phyloP scores from a whole-genome alignment of 2,797 vertebrate genomes.

The Mus minutoides region DNA sequence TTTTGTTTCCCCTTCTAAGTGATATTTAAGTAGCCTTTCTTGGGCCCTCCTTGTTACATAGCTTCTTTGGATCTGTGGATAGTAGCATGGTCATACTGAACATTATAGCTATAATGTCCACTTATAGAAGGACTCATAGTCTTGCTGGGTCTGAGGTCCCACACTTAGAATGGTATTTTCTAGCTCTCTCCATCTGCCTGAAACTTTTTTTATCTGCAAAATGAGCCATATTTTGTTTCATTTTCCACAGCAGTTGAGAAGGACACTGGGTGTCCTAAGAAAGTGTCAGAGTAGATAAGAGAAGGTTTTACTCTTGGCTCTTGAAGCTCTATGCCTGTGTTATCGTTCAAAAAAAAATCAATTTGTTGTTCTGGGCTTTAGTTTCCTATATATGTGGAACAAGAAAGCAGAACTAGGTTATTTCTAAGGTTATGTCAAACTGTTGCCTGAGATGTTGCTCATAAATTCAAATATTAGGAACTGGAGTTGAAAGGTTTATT shows the following conservation, averaged over 20 bases:
- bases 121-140: not conserved
- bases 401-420: not conserved
- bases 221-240: not conserved
- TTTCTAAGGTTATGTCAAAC: not conserved
- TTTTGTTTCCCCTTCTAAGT: not conserved
- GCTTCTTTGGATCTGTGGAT: not conserved
- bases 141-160: not conserved
- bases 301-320: constrained; percentile 25
- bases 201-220: not conserved
- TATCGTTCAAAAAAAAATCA: constrained; percentile 49
- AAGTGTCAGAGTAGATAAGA: not conserved
- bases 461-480: not conserved
- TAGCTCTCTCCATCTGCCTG: not conserved
- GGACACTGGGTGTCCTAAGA: not conserved
- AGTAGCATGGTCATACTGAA: not conserved
- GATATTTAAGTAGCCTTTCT: not conserved
- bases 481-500: not conserved
- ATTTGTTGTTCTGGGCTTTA: not conserved
- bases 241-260: not conserved
- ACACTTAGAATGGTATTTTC: not conserved
- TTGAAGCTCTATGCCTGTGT: not conserved
- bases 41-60: not conserved
- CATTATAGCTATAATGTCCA: not conserved
- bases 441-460: not conserved
- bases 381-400: constrained; percentile 41